phyloP scores from a whole-genome alignment of 2,797 vertebrate genomes.

The Sandelia bainsii region DNA sequence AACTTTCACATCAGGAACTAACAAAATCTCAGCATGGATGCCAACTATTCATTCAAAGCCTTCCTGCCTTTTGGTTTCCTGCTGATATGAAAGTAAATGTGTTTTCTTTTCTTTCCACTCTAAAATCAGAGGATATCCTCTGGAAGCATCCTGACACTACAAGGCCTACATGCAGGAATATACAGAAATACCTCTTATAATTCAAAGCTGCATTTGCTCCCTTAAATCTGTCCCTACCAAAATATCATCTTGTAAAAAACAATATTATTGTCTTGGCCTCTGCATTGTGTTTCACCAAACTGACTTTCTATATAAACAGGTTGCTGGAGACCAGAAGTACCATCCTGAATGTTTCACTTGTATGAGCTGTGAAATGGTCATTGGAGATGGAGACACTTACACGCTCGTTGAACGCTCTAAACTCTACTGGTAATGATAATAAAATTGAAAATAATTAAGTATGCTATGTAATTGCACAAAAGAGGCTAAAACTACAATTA shows the following conservation, averaged over 20 bases:
- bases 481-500: neutral
- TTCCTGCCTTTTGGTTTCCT: conserved; percentile 58
- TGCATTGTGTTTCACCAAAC: conserved; percentile 9
- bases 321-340: conserved; percentile 95
- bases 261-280: neutral
- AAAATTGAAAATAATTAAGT: neutral
- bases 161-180: conserved; percentile 38
- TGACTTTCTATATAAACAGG: conserved; percentile 76
- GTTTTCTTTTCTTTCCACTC: conserved; percentile 40
- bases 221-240: neutral
- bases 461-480: neutral
- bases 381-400: conserved; percentile 95
- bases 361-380: conserved; percentile 88
- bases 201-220: neutral
- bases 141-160: conserved; percentile 65
- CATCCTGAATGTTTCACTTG: conserved; percentile 98
- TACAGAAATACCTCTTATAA: conserved; percentile 13
- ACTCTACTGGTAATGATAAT: conserved; percentile 85
- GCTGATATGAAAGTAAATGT: conserved; percentile 47
- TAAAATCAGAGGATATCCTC: conserved; percentile 67
- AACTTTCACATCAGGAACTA: neutral
- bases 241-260: conserved; percentile 8
- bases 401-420: conserved; percentile 91
- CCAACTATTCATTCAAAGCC: conserved; percentile 48
- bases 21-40: conserved; percentile 5